A percentile compares a stretch with the other conserved stretches of the same genome.
Conservation (phyloP, 2,888 invertebrate species). For the Perithous albicinctus region DNA sequence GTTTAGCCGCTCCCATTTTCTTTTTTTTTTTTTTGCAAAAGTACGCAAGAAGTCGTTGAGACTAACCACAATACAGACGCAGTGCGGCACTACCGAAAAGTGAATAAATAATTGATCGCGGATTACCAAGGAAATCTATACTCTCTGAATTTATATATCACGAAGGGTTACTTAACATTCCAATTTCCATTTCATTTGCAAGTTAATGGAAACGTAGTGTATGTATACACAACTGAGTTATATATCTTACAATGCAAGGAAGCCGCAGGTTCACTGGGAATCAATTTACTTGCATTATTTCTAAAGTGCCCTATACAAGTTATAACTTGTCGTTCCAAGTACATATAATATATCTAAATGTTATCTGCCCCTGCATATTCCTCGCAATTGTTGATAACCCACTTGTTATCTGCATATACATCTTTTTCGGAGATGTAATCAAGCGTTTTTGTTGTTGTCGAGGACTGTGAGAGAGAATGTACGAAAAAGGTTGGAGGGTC, state of each 20-base stretch:
- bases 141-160: constrained; percentile 46
- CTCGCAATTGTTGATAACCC: not conserved
- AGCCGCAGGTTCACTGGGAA: constrained; percentile 31
- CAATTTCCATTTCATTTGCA: constrained; percentile 63
- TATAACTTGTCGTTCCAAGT: not conserved
- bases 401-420: not conserved
- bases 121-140: constrained; percentile 58
- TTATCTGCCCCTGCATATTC: not conserved
- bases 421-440: not conserved
- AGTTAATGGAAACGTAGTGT: constrained; percentile 51
- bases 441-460: not conserved
- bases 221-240: not conserved
- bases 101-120: constrained; percentile 58
- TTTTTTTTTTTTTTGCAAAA: not conserved
- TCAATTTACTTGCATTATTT: constrained; percentile 31
- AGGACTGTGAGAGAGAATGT: not conserved
- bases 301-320: not conserved
- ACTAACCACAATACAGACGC: not conserved
- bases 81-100: not conserved
- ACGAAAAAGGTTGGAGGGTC: not conserved
- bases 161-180: constrained; percentile 55
- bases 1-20: not conserved
- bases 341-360: not conserved
- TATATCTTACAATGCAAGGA: constrained; percentile 11
- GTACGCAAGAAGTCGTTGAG: not conserved